Conservation (phyloP, 53 echinoderm and acorn worm species). For the Apostichopus leukothele region DNA sequence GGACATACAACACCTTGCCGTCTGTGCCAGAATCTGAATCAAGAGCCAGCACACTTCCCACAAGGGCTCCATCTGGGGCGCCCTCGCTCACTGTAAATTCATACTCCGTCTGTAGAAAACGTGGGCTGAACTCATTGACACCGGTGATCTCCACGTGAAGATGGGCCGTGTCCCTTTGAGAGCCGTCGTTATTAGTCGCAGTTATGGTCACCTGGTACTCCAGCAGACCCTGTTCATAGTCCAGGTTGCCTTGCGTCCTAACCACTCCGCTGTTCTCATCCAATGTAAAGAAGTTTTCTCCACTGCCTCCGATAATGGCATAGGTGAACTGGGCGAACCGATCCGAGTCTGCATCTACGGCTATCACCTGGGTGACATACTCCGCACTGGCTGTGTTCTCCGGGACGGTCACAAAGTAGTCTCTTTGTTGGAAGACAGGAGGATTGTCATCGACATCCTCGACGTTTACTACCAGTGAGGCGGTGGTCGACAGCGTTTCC, state of each 20-base stretch:
- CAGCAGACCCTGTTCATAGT: constrained; percentile 70
- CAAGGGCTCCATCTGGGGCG: constrained; percentile 74
- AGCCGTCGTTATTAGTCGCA: constrained; percentile 73
- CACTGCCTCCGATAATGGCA: constrained; percentile 79
- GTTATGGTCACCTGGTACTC: constrained; percentile 68
- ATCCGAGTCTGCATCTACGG: constrained; percentile 78
- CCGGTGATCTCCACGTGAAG: constrained; percentile 76
- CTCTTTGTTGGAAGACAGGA: constrained; percentile 70
- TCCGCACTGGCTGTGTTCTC: constrained; percentile 92
- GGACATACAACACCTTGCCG: constrained; percentile 75
- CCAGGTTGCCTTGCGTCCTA: constrained; percentile 83
- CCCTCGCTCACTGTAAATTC: constrained; percentile 87
- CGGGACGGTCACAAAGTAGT: constrained; percentile 75
- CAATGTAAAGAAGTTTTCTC: constrained; percentile 72
- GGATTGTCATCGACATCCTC: constrained; percentile 86
- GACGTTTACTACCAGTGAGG: constrained; percentile 58
- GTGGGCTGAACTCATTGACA: constrained; percentile 87
- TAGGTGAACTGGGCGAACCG: constrained; percentile 76
- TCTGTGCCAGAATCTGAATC: constrained; percentile 84
- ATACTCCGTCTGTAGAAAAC: constrained; percentile 72
- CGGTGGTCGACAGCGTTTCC: constrained; percentile 50
- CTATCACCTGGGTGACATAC: constrained; percentile 72
- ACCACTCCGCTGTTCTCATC: constrained; percentile 65
- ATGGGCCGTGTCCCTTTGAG: constrained; percentile 68
- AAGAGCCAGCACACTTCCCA: constrained; percentile 75